Percentiles rank a stretch among this genome's conserved stretches.
Evolutionary conservation across 2,113 vertebrate species (phyloP).

Genomic region (Tupaia tana): DNA sequence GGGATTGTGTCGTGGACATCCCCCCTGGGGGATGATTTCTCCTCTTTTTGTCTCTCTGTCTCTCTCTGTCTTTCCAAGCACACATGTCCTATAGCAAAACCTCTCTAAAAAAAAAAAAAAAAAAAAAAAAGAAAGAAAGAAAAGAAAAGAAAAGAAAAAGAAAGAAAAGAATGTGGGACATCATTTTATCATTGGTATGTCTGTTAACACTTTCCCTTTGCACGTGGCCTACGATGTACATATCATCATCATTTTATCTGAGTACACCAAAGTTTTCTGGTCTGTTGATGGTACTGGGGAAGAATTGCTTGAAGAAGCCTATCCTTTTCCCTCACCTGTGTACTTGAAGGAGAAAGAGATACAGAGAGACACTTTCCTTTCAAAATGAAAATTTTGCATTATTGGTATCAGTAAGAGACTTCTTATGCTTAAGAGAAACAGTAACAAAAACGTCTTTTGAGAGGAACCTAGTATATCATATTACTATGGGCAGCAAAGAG

Average conservation of each 20-base stretch:
- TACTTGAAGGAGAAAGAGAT: neutral
- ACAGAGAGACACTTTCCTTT: neutral
- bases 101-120: too few species aligned
- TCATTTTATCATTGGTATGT: neutral
- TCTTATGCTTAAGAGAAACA: neutral
- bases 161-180: neutral
- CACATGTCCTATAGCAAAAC: too few species aligned
- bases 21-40: too few species aligned
- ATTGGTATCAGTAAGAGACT: neutral
- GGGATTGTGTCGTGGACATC: too few species aligned
- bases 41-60: too few species aligned
- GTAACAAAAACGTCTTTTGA: neutral
- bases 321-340: neutral
- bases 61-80: too few species aligned
- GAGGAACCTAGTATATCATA: neutral
- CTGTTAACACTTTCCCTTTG: neutral
- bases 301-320: neutral
- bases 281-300: too few species aligned
- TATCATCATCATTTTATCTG: neutral
- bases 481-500: neutral
- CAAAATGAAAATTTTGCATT: slow-evolving; percentile 19
- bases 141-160: too few species aligned
- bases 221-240: accelerated
- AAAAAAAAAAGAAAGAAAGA: too few species aligned
- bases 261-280: neutral